Evolutionary conservation across 2,797 vertebrate genomes (phyloP), one percentile per base, ranked within the genome.

Genomic region (Etheostoma nigrum): DNA sequence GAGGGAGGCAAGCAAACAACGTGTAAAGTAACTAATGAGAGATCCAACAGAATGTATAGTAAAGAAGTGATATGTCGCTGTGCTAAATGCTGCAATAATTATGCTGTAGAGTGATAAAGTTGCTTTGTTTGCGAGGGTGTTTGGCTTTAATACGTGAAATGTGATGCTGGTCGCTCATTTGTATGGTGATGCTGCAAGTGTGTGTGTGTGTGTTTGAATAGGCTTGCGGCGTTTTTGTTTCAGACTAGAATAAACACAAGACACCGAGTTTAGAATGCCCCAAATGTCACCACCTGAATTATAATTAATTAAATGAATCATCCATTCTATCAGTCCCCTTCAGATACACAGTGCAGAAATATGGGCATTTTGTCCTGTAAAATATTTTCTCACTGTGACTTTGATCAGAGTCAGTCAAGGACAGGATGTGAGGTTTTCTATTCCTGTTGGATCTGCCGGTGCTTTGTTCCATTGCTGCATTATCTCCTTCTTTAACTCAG

Each of bases 331-430:
- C 82, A 80, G 73, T 67, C 40, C 64, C 69, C 71, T 63, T 73
- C 62, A 77, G 82, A 83, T 62, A 65, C 49, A 49, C 69, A 57
- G 19, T 59, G 77, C 53, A 65, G 69, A 74, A 65, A 72, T 72
- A 19, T 81, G 75, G 64, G 77, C 52, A 65, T 87, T 89, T 80
- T 79, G 64, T 82, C 71, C 55, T 40, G 58, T 59, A n/a, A 48
- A 68, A 33, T 4, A 21, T 54, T 3, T 49, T 15, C 53, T 55
- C 49, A 33, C 55, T 60, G 64, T 74, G 68, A 69, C 68, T 82
- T 84, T 86, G 79, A 84, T 86, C 78, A 69, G 47, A 86, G 64
- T 55, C 65, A 58, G 67, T 81, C 77, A 88, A 89, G 84, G 89
- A 75, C 85, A 62, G 66, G 71, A 83, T 74, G 69, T 67, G 54